Percentiles rank a stretch among this genome's conserved stretches.
Evolutionary conservation across 2,113 vertebrate species (phyloP).

Genomic region (Tupaia chinensis): DNA sequence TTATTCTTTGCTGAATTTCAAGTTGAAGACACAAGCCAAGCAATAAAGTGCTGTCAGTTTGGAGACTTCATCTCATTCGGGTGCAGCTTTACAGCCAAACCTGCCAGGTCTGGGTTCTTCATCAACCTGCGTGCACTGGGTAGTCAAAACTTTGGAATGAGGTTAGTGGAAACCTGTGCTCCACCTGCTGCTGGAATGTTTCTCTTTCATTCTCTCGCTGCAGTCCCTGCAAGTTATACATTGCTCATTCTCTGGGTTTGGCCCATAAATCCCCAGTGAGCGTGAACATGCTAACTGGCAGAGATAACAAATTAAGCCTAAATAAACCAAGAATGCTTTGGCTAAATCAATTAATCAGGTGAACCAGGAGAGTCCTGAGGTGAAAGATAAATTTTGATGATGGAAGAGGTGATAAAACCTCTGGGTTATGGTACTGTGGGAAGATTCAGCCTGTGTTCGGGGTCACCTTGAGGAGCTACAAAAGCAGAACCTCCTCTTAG

Average conservation of each 20-base stretch:
- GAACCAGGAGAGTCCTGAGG: not conserved
- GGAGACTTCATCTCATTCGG: not conserved
- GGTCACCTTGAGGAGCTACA: too few relatives aligned
- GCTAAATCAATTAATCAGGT: conserved; percentile 7
- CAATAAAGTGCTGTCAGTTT: not conserved
- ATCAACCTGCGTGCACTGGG: fast-evolving
- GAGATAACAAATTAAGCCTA: not conserved
- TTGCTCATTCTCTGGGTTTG: not conserved
- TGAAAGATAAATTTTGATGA: conserved; percentile 17
- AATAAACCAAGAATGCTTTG: conserved; percentile 24
- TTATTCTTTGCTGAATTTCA: not conserved
- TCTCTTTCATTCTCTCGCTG: not conserved
- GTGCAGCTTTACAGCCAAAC: not conserved
- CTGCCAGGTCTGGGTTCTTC: too few relatives aligned
- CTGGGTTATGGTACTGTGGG: not conserved
- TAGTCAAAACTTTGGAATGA: not conserved
- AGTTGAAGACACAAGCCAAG: not conserved
- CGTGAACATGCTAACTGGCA: not conserved
- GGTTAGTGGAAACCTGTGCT: not conserved
- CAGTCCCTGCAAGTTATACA: fast-evolving
- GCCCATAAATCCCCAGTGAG: not conserved
- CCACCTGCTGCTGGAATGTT: not conserved
- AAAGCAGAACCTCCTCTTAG: not conserved
- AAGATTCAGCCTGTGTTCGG: not conserved
- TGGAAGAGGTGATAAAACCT: not conserved